Percentiles rank a stretch among this genome's conserved stretches.
Evolutionary conservation across 2,113 vertebrate species (phyloP).

Genomic region (Hylia prasina): DNA sequence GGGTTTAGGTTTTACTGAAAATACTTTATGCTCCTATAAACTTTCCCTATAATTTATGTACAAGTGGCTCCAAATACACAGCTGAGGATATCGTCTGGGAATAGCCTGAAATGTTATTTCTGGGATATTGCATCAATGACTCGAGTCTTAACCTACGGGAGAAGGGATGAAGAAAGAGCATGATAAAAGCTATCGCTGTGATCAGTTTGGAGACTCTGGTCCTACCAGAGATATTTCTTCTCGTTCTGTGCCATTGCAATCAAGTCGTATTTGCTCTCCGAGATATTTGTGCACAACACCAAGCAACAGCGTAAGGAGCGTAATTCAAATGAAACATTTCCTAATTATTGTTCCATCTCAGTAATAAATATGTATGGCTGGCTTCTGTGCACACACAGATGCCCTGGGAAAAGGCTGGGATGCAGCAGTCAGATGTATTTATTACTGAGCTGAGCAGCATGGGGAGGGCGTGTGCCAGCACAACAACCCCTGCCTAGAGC

Average conservation of each 20-base stretch:
- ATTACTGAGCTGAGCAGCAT: not conserved
- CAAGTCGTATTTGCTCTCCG: not conserved
- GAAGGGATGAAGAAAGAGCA: slow-evolving; percentile 22
- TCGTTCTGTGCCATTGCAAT: not conserved
- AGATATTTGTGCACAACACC: not conserved
- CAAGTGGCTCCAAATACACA: not conserved
- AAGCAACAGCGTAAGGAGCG: not conserved
- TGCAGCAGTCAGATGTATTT: not conserved
- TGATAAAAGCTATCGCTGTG: not conserved
- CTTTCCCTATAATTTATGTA: slow-evolving; percentile 43
- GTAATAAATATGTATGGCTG: slow-evolving; percentile 16
- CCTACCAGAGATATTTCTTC: not conserved
- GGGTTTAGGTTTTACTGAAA: slow-evolving; percentile 45
- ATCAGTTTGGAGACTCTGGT: not conserved
- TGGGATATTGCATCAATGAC: slow-evolving; percentile 9
- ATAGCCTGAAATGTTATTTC: slow-evolving; percentile 26
- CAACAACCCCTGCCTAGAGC: not conserved
- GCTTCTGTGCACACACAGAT: not conserved
- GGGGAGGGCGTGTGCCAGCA: not conserved
- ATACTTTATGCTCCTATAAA: slow-evolving; percentile 2
- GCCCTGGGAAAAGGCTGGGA: not conserved
- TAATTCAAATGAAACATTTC: not conserved
- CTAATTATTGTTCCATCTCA: slow-evolving; percentile 7
- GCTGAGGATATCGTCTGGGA: not conserved
- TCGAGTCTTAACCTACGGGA: not conserved